Evolutionary conservation across 2,888 invertebrate genomes (phyloP), one percentile per base, ranked within the genome.

Genomic region (Molorchus minor): DNA sequence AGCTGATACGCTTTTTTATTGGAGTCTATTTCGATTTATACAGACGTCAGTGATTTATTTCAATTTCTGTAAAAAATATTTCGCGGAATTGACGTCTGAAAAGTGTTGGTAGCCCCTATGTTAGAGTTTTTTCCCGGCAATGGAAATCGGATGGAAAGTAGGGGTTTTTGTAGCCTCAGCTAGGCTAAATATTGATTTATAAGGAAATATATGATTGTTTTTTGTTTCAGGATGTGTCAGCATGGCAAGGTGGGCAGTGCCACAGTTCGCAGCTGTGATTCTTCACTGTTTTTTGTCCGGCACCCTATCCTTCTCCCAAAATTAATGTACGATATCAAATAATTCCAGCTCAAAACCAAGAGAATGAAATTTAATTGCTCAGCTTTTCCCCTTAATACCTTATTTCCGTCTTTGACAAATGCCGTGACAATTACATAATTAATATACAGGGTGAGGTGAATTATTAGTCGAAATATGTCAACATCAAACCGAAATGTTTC

Each of bases 151-250:
- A 13, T 4, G 13, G 33, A 53, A 53, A 33, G 52, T 33, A n/a
- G 8, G 20, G 16, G 17, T 49, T 53, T 43, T 43, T 55, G 29
- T 55, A 55, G 46, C 38, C n/a, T 55, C 46, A 46, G 44, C 45
- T 47, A 56, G 15, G 40, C 40, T 49, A 47, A 47, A 47, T 56
- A 56, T 56, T 56, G 56, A 56, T 56, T 56, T 56, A 47, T 49
- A 56, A 49, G 56, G 25, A 56, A 59, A 59, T 58, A 62, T 62
- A 62, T 59, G 51, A 59, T 55, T 58, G 61, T 71, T 73, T 67
- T 73, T 75, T 78, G 76, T 80, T 80, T 61, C 79, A 80, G 80
- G 79, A 71, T 79, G 77, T 71, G 75, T 76, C 70, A 77, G 78
- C 73, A 76, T 78, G 69, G 73, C 75, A 67, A 76, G 75, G 69